Percentiles rank a stretch among this genome's conserved stretches.
phyloP scores from a whole-genome alignment of 2,888 invertebrate genomes.

The Idaea biselata region DNA sequence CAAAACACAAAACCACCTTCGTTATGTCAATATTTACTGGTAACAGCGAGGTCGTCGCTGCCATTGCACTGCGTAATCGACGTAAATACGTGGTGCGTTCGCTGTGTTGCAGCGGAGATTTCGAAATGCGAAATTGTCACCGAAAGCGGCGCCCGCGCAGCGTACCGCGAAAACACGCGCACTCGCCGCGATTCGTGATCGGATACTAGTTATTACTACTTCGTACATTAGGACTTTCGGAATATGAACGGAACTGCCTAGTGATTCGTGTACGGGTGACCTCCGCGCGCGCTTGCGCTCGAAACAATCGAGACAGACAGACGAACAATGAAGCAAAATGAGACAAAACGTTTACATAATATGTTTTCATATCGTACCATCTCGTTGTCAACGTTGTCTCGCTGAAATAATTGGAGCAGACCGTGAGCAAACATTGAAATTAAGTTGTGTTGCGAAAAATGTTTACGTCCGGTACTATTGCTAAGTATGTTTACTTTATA shows the following conservation, averaged over 20 bases:
- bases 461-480: too few species aligned
- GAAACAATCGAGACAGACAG: constrained; percentile 38
- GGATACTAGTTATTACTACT: constrained; percentile 56
- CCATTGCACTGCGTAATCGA: constrained; percentile 45
- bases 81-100: constrained; percentile 50
- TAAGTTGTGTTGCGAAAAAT: background rate
- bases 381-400: background rate
- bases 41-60: constrained; percentile 62
- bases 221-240: constrained; percentile 6
- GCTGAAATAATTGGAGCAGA: background rate
- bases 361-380: constrained; percentile 20
- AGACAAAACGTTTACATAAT: constrained; percentile 51
- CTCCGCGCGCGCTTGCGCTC: constrained; percentile 39
- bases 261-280: constrained; percentile 20
- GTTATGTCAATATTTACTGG: constrained; percentile 39
- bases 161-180: constrained; percentile 61
- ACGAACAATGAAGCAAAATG: constrained; percentile 51
- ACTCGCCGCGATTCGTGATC: constrained; percentile 63
- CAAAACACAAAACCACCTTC: constrained; percentile 68
- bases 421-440: background rate
- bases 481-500: too few species aligned
- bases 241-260: constrained; percentile 34
- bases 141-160: constrained; percentile 31
- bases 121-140: constrained; percentile 64
- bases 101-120: constrained; percentile 54